phyloP scores from a whole-genome alignment of 2,797 vertebrate genomes.

The Rhadinocentrus ornatus region DNA sequence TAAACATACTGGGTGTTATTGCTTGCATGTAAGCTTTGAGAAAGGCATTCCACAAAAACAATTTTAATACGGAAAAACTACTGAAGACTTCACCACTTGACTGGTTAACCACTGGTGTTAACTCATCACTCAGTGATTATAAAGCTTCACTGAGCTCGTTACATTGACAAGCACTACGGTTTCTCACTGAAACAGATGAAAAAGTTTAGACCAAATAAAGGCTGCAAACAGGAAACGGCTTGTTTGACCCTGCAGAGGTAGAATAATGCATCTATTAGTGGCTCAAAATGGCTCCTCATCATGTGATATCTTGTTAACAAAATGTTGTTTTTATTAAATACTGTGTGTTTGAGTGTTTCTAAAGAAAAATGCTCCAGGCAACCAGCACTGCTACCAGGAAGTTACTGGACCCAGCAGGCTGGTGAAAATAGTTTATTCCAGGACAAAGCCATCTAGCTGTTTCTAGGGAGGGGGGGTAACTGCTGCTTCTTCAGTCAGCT shows the following conservation, averaged over 20 bases:
- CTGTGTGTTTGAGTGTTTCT: neutral
- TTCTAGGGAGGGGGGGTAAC: neutral
- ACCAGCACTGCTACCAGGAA: neutral
- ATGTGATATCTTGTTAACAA: neutral
- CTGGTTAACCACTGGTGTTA: neutral
- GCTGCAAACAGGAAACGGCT: neutral
- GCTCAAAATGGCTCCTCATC: neutral
- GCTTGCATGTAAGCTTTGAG: neutral
- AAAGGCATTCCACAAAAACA: neutral
- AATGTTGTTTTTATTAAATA: neutral
- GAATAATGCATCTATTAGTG: neutral
- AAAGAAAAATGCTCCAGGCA: neutral
- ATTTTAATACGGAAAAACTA: neutral
- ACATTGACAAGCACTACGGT: too few species aligned
- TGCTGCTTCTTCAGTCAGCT: too few species aligned
- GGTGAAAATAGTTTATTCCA: neutral
- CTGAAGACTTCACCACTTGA: too few species aligned
- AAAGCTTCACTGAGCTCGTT: too few species aligned
- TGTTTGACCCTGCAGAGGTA: neutral
- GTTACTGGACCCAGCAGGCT: neutral
- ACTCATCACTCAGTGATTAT: neutral
- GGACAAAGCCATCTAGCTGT: neutral
- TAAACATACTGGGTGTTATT: neutral
- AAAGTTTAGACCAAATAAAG: neutral
- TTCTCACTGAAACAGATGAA: neutral